These are phyloP conservation scores for Plemyria rubiginata DNA, from an alignment of 2,888 invertebrate species.

Conservation along the genomic window DNA sequence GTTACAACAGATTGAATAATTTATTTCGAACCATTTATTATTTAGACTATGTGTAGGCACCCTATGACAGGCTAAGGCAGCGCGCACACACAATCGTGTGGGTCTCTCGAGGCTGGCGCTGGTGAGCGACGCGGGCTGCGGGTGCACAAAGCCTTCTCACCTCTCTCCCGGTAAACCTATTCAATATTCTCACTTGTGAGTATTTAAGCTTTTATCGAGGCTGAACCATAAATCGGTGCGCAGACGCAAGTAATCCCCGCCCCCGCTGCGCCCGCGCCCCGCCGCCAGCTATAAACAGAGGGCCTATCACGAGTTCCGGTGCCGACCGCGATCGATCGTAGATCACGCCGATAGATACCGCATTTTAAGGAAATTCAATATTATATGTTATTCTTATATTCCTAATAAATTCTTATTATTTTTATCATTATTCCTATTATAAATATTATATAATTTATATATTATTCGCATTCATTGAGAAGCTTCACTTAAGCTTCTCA, in stretches of 20 bases:
- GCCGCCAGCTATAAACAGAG: slow-evolving; percentile 83
- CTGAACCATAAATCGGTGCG: slow-evolving; percentile 79
- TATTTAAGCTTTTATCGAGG: slow-evolving; percentile 84
- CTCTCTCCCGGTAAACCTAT: slow-evolving; percentile 57
- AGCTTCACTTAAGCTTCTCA: too few relatives aligned
- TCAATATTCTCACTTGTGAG: slow-evolving; percentile 77
- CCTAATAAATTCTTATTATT: too few relatives aligned
- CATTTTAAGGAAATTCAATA: too few relatives aligned
- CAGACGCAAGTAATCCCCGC: slow-evolving; percentile 80
- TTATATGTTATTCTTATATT: too few relatives aligned
- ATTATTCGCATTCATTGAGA: too few relatives aligned
- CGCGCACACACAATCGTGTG: slow-evolving; percentile 5
- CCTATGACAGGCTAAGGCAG: slow-evolving; percentile 4
- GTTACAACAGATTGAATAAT: too few relatives aligned
- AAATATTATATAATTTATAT: too few relatives aligned
- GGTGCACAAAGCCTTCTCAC: slow-evolving; percentile 34
- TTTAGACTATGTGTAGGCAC: neutral
- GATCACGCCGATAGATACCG: too few relatives aligned
- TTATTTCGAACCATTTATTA: too few relatives aligned
- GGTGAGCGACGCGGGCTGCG: slow-evolving; percentile 13
- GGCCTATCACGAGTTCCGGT: too few relatives aligned
- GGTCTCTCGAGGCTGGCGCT: slow-evolving; percentile 8
- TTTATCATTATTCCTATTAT: too few relatives aligned
- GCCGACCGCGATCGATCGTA: too few relatives aligned
- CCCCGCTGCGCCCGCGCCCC: slow-evolving; percentile 72